Evolutionary conservation across 1,140 invertebrate genomes (phyloP).

Genomic region (Coelopa frigida): DNA sequence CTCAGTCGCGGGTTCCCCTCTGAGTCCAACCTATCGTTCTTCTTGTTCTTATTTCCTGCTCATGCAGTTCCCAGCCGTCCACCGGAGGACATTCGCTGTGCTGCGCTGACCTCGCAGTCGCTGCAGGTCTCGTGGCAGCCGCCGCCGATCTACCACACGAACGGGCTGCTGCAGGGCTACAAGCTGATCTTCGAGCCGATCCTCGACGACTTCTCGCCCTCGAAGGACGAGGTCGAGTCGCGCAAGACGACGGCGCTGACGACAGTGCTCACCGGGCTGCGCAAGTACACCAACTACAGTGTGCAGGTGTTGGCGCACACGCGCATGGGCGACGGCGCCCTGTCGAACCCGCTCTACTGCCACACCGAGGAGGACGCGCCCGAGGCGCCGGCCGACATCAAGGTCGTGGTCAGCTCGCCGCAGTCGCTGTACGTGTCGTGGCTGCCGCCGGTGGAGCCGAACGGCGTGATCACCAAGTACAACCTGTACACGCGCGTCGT

Average conservation of each 20-base stretch:
- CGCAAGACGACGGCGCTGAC: slow-evolving; percentile 62
- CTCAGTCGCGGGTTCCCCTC: not conserved
- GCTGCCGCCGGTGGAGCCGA: slow-evolving; percentile 66
- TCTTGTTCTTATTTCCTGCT: slow-evolving; percentile 12
- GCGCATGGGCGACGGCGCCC: slow-evolving; percentile 69
- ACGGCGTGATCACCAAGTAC: slow-evolving; percentile 73
- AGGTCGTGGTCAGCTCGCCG: slow-evolving; percentile 67
- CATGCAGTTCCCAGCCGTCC: slow-evolving; percentile 63
- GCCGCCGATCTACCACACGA: slow-evolving; percentile 64
- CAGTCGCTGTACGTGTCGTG: slow-evolving; percentile 73
- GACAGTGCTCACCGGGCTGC: slow-evolving; percentile 58
- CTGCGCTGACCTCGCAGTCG: slow-evolving; percentile 63
- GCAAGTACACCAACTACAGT: slow-evolving; percentile 79
- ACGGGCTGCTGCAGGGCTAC: slow-evolving; percentile 77
- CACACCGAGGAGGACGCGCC: slow-evolving; percentile 81
- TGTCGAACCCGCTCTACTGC: slow-evolving; percentile 63
- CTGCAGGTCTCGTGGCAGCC: slow-evolving; percentile 78
- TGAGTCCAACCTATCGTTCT: no score
- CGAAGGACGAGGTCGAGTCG: slow-evolving; percentile 56
- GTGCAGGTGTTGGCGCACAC: slow-evolving; percentile 77
- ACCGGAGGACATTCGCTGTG: slow-evolving; percentile 65
- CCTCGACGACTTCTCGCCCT: slow-evolving; percentile 43
- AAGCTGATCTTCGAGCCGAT: slow-evolving; percentile 67
- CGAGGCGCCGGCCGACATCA: slow-evolving; percentile 70
- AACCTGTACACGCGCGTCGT: slow-evolving; percentile 67